Evolutionary conservation across 2,113 vertebrate species (phyloP), one percentile per base, ranked within the genome.

Genomic region (Heteronetta atricapilla): DNA sequence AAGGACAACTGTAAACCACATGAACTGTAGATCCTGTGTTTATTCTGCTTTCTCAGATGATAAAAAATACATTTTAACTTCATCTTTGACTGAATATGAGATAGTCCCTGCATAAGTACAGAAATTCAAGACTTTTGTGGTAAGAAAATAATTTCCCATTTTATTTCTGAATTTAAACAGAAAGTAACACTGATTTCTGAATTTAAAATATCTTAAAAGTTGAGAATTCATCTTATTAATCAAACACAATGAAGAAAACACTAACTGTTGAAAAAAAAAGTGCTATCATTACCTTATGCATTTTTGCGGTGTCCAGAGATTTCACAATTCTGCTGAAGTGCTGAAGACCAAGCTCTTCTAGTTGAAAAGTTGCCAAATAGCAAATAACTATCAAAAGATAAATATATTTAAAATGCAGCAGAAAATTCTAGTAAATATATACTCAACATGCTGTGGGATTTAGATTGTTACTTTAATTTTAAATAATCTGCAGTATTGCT

Each of bases 341-440:
- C 68, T 96, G 97, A 78, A 99, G 77, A 93, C 99, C 99, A 1
- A 99, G 97, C 52, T 99, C 98, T 73, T 98, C 98, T 23, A 99
- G 97, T 79, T 94, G 96, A 98, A 99, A 99, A 5, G 94, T 97
- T 76, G 98, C 97, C 93, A 99, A 97, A 87, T 99, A 99, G 96
- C 98, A 98, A 93, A 99, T 97, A 94, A 99, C 99, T 99, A 53
- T n/a, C 82, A 97, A 95, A 79, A 94, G 52, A 96, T 55, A 68
- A 13, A 96, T 4, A 88, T 2, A 90, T 50, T 94, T 81, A 90
- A 94, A 96, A 95, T 72, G 10, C 38, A 83, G 40, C 31, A 81
- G 73, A 11, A 23, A 72, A 60, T 67, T 84, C 42, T 75, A 74
- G 66, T 34, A 82, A 82, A 42, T 22, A 7, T 50, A 14, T 48